Conservation (phyloP, 2,888 invertebrate genomes). For the Oscheius sp. region DNA sequence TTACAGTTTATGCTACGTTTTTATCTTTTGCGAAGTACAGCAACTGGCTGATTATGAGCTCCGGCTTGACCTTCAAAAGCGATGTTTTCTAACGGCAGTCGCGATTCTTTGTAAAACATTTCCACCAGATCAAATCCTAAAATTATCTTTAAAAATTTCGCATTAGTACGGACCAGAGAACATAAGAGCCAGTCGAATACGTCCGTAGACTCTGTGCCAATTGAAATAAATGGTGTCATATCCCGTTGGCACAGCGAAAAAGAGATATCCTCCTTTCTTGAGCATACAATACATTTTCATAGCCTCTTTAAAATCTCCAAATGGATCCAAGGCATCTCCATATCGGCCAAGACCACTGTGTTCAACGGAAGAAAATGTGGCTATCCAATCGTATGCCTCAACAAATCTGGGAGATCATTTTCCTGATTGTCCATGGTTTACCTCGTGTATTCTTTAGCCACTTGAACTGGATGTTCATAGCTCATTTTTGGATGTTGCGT, state of each 20-base stretch:
- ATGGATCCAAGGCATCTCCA: background rate
- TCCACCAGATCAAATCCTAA: background rate
- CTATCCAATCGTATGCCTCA: background rate
- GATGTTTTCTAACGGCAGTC: too few species aligned
- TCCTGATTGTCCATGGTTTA: background rate
- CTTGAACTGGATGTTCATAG: background rate
- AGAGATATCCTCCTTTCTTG: background rate
- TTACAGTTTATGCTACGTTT: too few species aligned
- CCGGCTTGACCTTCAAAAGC: too few species aligned
- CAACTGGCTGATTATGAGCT: too few species aligned
- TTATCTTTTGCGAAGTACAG: too few species aligned
- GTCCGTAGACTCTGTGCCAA: background rate
- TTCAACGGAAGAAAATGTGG: background rate
- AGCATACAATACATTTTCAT: conserved; percentile 1
- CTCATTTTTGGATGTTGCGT: background rate
- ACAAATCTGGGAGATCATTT: background rate
- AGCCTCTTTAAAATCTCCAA: background rate
- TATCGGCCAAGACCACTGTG: background rate
- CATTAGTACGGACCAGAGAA: background rate
- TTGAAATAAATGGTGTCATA: background rate
- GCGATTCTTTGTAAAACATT: background rate
- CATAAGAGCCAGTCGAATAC: background rate
- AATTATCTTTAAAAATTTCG: too few species aligned
- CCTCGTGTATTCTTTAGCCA: background rate
- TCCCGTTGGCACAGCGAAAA: background rate